Base-by-base conservation (phyloP, 2,113 vertebrate species). In the Anthoscopus minutus region DNA sequence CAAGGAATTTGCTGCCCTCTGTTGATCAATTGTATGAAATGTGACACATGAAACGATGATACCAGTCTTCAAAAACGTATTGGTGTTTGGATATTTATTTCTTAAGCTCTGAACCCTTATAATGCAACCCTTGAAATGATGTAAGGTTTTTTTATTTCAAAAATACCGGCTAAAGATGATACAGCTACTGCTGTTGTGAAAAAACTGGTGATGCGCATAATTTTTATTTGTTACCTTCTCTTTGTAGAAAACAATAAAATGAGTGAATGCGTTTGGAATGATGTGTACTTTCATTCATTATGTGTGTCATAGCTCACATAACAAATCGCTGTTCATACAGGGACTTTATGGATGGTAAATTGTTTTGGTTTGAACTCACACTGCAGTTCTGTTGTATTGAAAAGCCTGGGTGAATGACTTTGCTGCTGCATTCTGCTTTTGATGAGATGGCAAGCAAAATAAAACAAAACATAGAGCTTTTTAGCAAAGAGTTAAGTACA, bases 1-100 rank as follows among this genome's bases (percentile, higher is more conserved):
- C 56, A 94, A 33, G 80, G 93, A 86, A 86, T 93, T 88, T 97
- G 95, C 94, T 96, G 95, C 95, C 96, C 95, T 90, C 96, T 97
- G 48, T 92, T 86, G 96, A 48, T 71, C 40, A 9, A 0, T 44
- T 74, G 13, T 44, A 6, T 64, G 79, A 57, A 67, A 53, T 4
- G 16, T 20, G 67, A 44, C 14, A 4, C 22, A 10, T 3, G 23
- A 38, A 89, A 54, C 15, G 13, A 6, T 6, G 8, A 5, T 9
- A 22, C 22, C 23, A 3, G 10, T 14, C 24, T 79, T 30, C 17
- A 23, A 53, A 71, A 79, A 9, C 0, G 0, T 15, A 10, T 3
- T 50, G 12, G 10, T 35, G 20, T 48, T 60, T 57, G 53, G 44
- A 18, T 64, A 13, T 25, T 60, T 79, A 35, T 62, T 85, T 69